A percentile compares a stretch with the other conserved stretches of the same genome.
Evolutionary conservation across 2,797 vertebrate genomes (phyloP).

Genomic region (Nothura maculosa): DNA sequence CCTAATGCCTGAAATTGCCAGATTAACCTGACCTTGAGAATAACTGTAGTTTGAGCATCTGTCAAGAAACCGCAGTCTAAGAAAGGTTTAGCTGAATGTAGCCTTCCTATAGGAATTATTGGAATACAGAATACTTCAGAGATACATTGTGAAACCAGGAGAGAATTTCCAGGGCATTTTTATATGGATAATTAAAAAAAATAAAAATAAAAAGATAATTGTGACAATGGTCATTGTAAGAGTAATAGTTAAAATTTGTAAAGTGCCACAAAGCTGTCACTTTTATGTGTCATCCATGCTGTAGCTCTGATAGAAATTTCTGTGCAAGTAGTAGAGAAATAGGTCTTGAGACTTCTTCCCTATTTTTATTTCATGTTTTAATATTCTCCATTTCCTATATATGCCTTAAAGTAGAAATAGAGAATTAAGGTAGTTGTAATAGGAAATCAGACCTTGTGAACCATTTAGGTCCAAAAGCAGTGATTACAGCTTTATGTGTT

Average conservation of each 20-base stretch:
- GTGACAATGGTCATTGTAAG: background rate
- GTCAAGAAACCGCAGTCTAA: background rate
- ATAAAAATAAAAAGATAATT: too few relatives aligned
- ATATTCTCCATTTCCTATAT: background rate
- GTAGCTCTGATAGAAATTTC: background rate
- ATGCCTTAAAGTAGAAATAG: background rate
- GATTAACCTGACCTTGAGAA: background rate
- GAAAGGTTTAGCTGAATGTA: background rate
- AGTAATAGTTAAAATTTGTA: background rate
- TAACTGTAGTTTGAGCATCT: background rate
- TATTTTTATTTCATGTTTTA: background rate
- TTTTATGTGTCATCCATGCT: background rate
- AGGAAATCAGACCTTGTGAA: background rate
- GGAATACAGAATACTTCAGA: background rate
- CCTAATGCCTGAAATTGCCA: background rate
- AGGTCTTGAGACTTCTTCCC: background rate
- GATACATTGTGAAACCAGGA: background rate
- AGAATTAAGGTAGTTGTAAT: background rate
- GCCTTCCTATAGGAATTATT: background rate
- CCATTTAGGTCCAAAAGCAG: background rate
- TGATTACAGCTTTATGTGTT: background rate
- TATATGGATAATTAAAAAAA: background rate
- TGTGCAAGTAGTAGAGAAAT: background rate
- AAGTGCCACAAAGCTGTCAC: background rate
- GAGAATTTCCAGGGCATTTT: background rate